Percentiles rank a stretch among this genome's conserved stretches.
These are phyloP conservation scores for Anguilla obscura DNA, from an alignment of 2,797 vertebrate genomes.

Conservation along the genomic window DNA sequence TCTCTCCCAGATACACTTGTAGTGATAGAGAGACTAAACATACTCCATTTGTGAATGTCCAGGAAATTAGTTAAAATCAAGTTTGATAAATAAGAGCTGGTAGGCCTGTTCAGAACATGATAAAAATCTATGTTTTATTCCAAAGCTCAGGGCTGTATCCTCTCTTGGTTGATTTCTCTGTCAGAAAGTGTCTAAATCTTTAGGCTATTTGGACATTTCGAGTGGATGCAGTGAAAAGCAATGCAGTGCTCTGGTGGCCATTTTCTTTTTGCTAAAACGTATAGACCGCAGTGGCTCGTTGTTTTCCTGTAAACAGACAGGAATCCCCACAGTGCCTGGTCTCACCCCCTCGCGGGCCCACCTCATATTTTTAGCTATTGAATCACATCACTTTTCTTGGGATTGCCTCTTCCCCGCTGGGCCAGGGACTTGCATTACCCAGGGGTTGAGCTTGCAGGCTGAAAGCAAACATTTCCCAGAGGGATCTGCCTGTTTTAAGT, in stretches of 20 bases:
- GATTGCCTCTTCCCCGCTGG: background rate
- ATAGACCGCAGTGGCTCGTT: background rate
- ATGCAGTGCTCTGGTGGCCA: background rate
- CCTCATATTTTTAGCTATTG: background rate
- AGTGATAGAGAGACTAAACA: too few relatives aligned
- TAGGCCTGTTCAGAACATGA: background rate
- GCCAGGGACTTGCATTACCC: background rate
- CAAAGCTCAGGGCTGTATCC: background rate
- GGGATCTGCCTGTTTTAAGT: background rate
- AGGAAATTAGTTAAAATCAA: too few relatives aligned
- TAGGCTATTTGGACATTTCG: background rate
- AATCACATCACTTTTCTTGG: background rate
- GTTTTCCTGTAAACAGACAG: background rate
- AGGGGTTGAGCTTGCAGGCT: background rate
- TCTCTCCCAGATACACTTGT: too few relatives aligned
- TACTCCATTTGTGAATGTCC: too few relatives aligned
- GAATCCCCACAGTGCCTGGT: background rate
- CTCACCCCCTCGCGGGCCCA: background rate
- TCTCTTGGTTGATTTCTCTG: background rate
- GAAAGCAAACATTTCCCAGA: background rate
- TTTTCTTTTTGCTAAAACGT: background rate
- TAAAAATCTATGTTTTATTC: background rate
- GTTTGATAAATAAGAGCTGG: too few relatives aligned
- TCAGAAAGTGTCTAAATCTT: background rate
- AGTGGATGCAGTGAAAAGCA: background rate